Base-by-base conservation (phyloP, 1,140 invertebrate genomes). In the Adelges cooleyi region DNA sequence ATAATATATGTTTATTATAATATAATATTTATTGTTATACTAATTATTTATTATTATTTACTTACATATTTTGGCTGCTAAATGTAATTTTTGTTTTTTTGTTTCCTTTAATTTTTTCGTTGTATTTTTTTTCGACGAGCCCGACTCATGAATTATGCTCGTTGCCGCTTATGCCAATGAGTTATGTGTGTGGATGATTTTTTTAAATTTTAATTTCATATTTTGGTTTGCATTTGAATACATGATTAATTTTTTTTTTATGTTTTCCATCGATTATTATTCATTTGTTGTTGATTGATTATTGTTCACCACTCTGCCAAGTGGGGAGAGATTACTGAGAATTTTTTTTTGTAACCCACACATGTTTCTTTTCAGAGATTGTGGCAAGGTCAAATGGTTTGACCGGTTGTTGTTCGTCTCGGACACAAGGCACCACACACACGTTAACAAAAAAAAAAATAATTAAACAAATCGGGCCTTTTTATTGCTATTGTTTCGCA, bases 261-360 rank as follows among this genome's bases (percentile, higher is more conserved):
- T 25, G 18, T 62, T 49, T 49, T 48, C 29, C 44, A 8, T 48
- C 20, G 8, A 17, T 74, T 75, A 74, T 76, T 73, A 70, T 72
- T 68, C 71, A 71, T 73, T 72, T 75, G 75, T 74, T 73, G 72
- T 48, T 22, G 6, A 5, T n/a, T 48, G n/a, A n/a, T 40, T 40
- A 10, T 40, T 9, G 38, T n/a, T 40, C 38, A 9, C n/a, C 38
- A 40, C 9, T 40, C n/a, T n/a, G n/a, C n/a, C 29, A 33, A 33
- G 29, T 33, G 25, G 49, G 15, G 23, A 22, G 20, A 15, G 18
- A 23, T 48, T 17, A 9, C 46, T n/a, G n/a, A n/a, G n/a, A 23
- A 15, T 6, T 48, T 48, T 48, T 22, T 38, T 38, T 52, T 66
- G 36, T 51, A 51, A 66, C 54, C 22, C 54, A 59, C 54, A 59